Evolutionary conservation across 2,113 vertebrate genomes (phyloP).

Genomic region (Catharus minimus): DNA sequence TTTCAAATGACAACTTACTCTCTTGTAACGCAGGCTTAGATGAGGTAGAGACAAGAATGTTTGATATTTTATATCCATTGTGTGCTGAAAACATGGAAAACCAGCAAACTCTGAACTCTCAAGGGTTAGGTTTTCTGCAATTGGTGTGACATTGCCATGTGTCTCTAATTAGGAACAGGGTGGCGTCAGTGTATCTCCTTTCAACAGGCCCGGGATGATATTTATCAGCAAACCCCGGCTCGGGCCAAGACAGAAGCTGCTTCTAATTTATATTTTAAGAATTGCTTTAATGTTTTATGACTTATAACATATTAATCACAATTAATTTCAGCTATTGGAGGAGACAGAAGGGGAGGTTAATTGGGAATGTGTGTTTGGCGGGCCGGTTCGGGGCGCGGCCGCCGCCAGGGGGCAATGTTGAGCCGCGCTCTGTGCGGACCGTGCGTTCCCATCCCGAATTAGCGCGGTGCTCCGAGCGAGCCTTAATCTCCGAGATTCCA

Average conservation of each 20-base stretch:
- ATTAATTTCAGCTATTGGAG: constrained; percentile 65
- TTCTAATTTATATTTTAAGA: constrained; percentile 73
- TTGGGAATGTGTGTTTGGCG: constrained; percentile 14
- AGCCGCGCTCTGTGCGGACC: constrained; percentile 51
- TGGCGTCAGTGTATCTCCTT: constrained; percentile 70
- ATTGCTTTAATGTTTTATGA: constrained; percentile 62
- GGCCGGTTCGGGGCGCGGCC: background rate
- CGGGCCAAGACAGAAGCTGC: constrained; percentile 65
- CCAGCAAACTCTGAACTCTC: constrained; percentile 42
- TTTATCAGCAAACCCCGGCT: constrained; percentile 62
- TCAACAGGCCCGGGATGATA: constrained; percentile 58
- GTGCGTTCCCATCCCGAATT: constrained; percentile 19
- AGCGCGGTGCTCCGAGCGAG: constrained; percentile 77
- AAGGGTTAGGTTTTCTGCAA: constrained; percentile 33
- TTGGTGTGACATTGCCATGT: constrained; percentile 58
- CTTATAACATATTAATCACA: constrained; percentile 68
- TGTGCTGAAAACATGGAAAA: constrained; percentile 42
- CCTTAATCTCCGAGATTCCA: constrained; percentile 77
- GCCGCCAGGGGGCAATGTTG: constrained; percentile 93
- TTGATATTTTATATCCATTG: constrained; percentile 56
- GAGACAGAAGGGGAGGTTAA: constrained; percentile 57
- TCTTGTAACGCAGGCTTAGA: constrained; percentile 9
- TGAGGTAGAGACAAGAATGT: constrained; percentile 29
- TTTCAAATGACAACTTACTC: constrained; percentile 6
- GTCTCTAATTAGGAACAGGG: constrained; percentile 60